A percentile compares a stretch with the other conserved stretches of the same genome.
Evolutionary conservation across 1,140 invertebrate genomes (phyloP).

Genomic region (Drosophila bifasciata): DNA sequence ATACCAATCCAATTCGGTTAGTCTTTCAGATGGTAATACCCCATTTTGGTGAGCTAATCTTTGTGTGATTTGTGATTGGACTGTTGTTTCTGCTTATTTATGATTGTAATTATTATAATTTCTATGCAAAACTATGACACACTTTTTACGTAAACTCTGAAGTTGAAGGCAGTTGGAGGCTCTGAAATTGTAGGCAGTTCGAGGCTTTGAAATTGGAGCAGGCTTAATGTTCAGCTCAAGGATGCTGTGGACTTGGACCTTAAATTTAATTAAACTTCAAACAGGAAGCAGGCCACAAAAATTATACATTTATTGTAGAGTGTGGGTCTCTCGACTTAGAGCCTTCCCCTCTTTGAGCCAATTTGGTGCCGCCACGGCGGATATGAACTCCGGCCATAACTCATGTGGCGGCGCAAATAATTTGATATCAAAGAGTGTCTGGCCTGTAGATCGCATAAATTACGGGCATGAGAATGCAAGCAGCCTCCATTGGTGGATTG

Average conservation of each 20-base stretch:
- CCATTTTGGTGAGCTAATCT: constrained; percentile 57
- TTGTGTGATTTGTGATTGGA: constrained; percentile 43
- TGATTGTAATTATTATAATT: constrained; percentile 53
- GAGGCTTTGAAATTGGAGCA: no score
- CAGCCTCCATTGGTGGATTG: constrained; percentile 14
- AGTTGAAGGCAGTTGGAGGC: no score
- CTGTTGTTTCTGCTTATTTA: constrained; percentile 49
- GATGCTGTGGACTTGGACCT: constrained; percentile 11
- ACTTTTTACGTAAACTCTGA: constrained; percentile 25
- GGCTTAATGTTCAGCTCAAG: constrained; percentile 6
- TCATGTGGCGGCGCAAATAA: constrained; percentile 66
- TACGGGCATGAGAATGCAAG: constrained; percentile 45
- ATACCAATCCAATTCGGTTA: constrained; percentile 38
- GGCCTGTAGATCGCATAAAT: constrained; percentile 66
- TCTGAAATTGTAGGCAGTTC: not conserved
- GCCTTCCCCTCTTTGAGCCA: constrained; percentile 29
- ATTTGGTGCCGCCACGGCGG: constrained; percentile 47
- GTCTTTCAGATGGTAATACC: constrained; percentile 67
- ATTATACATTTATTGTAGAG: constrained; percentile 21
- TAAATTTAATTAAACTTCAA: constrained; percentile 51
- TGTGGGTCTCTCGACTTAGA: constrained; percentile 25
- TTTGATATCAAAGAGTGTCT: constrained; percentile 71
- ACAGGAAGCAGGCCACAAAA: constrained; percentile 52
- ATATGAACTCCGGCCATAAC: constrained; percentile 59
- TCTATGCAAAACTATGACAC: constrained; percentile 50